phyloP scores from a whole-genome alignment of 2,888 invertebrate genomes.

The Nemotelus pantherinus region DNA sequence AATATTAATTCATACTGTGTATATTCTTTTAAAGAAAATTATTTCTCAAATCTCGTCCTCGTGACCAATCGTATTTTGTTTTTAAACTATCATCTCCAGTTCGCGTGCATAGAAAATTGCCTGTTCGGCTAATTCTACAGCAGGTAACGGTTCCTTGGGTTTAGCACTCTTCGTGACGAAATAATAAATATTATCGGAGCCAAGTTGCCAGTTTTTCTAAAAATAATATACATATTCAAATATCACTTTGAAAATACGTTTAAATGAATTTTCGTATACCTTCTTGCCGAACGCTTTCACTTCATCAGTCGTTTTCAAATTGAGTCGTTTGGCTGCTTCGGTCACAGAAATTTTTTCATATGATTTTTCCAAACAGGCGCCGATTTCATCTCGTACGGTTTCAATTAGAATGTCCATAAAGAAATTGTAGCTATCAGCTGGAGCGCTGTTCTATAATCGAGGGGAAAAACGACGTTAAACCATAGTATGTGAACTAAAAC shows the following conservation, averaged over 20 bases:
- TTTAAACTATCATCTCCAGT: conserved; percentile 98
- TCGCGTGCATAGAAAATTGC: conserved; percentile 97
- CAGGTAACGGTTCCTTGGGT: conserved; percentile 83
- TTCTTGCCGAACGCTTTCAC: conserved; percentile 83
- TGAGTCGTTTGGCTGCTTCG: conserved; percentile 90
- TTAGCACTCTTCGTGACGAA: conserved; percentile 82
- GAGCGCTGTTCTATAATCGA: conserved; percentile 82
- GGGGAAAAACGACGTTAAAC: background rate
- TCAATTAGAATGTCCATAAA: conserved; percentile 96
- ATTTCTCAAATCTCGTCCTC: too few species aligned
- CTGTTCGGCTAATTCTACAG: conserved; percentile 89
- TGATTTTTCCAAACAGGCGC: conserved; percentile 95
- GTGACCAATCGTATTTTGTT: background rate
- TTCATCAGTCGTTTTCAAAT: conserved; percentile 80
- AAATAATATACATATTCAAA: conserved; percentile 51
- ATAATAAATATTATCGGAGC: conserved; percentile 81
- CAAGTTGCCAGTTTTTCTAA: conserved; percentile 85
- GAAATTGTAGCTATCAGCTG: conserved; percentile 93
- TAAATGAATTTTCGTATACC: conserved; percentile 64
- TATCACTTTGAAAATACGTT: conserved; percentile 40
- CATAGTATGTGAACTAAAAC: background rate
- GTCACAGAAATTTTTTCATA: conserved; percentile 88
- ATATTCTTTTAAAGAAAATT: too few species aligned
- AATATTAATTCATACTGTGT: too few species aligned
- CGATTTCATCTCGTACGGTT: conserved; percentile 96